Evolutionary conservation across 2,888 invertebrate species (phyloP), one percentile per base, ranked within the genome.

Genomic region (Piscicola geometra): DNA sequence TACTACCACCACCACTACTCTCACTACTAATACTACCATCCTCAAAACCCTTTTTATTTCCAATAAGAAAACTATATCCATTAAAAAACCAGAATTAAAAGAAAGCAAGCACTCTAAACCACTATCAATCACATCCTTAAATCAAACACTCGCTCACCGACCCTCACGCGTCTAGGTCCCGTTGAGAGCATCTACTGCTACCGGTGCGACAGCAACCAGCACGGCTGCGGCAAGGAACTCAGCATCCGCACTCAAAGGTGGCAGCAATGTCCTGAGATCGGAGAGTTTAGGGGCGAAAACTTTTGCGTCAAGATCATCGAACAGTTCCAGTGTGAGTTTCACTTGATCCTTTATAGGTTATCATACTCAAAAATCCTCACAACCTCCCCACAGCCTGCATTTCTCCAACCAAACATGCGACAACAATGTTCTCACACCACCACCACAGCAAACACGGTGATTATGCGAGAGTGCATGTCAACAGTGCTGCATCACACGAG

Each of bases 281-380:
- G 78, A 1, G 25, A 70, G n/a, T 78, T 75, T 18, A 78, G 79
- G 21, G 78, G 78, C 1, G 81, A 81, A 68, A 81, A 83, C 74
- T 84, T 83, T 78, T 85, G 85, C 81, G 84, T 85, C 75, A 85
- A 85, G 79, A 82, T 85, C 67, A 82, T 83, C 9, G 81, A 83
- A 75, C 80, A 81, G 78, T 78, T 81, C 67, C 82, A 82, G 76
- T 83, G 85, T 85, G 80, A 80, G 83, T 76, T 25, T 18, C n/a
- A 30, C 25, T 21, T 15, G 12, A 47, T 47, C 21, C n/a, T n/a
- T n/a, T n/a, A n/a, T n/a, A n/a, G n/a, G n/a, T n/a, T n/a, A n/a
- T n/a, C n/a, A n/a, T n/a, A n/a, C n/a, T n/a, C n/a, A n/a, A n/a
- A n/a, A n/a, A n/a, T n/a, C n/a, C n/a, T n/a, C n/a, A n/a, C n/a